A percentile compares a stretch with the other conserved stretches of the same genome.
Evolutionary conservation across 1,140 invertebrate species (phyloP).

Genomic region (Lineus longissimus): DNA sequence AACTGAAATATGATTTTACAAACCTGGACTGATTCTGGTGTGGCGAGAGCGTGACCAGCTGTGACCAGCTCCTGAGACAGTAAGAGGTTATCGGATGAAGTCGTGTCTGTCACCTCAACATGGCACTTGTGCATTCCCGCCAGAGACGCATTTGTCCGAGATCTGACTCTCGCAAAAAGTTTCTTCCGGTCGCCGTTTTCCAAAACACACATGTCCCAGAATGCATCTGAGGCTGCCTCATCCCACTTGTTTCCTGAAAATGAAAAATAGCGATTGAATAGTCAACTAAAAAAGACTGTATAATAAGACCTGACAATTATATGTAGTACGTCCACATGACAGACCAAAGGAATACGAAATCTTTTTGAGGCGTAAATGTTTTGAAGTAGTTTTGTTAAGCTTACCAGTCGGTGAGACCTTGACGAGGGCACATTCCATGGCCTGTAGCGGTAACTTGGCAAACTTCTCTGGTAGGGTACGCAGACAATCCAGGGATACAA

Average conservation of each 20-base stretch:
- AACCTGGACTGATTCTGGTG: too few relatives aligned
- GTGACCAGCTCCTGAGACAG: constrained; percentile 26
- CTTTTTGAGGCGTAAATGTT: too few relatives aligned
- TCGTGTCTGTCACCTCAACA: constrained; percentile 27
- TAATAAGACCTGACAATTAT: too few relatives aligned
- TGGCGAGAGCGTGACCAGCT: too few relatives aligned
- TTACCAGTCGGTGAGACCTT: constrained; percentile 29
- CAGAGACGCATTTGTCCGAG: constrained; percentile 6
- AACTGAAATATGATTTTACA: too few relatives aligned
- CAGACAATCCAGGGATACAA: constrained; percentile 14
- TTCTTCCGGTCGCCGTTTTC: constrained; percentile 21
- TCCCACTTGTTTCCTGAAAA: constrained; percentile 25
- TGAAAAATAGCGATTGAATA: constrained; percentile 4
- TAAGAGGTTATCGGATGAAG: constrained; percentile 17
- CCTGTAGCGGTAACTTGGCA: constrained; percentile 30
- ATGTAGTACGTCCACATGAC: too few relatives aligned
- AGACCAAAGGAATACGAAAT: too few relatives aligned
- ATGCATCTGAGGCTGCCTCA: constrained; percentile 19
- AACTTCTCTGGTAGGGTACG: constrained; percentile 20
- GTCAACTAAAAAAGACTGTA: too few relatives aligned
- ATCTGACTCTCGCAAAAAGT: constrained; percentile 22
- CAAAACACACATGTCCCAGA: constrained; percentile 25
- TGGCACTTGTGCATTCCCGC: constrained; percentile 21
- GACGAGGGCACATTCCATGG: constrained; percentile 33
- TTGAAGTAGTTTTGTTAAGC: neutral